Evolutionary conservation across 1,140 invertebrate species (phyloP).

Genomic region (Protaetia brevitarsis): DNA sequence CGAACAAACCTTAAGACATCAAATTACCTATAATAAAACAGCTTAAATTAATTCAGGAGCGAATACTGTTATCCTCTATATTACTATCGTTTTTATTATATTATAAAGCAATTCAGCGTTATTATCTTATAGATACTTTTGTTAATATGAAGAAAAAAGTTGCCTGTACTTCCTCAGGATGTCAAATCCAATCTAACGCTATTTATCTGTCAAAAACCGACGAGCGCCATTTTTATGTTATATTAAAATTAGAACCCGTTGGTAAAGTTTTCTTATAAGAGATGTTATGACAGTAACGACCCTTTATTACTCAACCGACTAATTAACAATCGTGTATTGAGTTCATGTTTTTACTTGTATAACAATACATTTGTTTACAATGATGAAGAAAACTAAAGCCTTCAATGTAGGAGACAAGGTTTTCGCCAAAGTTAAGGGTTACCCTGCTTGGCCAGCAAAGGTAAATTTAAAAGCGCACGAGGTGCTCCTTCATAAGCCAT

Average conservation of each 20-base stretch:
- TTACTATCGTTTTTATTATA: not conserved
- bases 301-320: not conserved
- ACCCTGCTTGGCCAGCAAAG: conserved; percentile 91
- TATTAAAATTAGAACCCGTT: not conserved
- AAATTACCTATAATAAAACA: too few relatives aligned
- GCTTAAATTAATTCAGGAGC: too few relatives aligned
- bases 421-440: conserved; percentile 94
- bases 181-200: conserved; percentile 5
- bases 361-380: not conserved
- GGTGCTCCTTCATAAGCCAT: not conserved
- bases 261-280: too few relatives aligned
- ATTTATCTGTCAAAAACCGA: conserved; percentile 18
- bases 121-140: too few relatives aligned
- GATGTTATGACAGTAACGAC: not conserved
- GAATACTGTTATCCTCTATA: not conserved
- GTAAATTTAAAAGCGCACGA: conserved; percentile 51
- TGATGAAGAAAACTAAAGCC: conserved; percentile 64
- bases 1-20: too few relatives aligned
- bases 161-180: not conserved
- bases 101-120: too few relatives aligned
- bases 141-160: too few relatives aligned
- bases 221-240: conserved; percentile 5
- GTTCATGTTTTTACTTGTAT: not conserved
- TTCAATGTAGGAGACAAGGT: conserved; percentile 84
- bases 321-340: not conserved